Percentiles rank a stretch among this genome's conserved stretches.
phyloP scores from a whole-genome alignment of 2,888 invertebrate genomes.

The Anorthoa munda region DNA sequence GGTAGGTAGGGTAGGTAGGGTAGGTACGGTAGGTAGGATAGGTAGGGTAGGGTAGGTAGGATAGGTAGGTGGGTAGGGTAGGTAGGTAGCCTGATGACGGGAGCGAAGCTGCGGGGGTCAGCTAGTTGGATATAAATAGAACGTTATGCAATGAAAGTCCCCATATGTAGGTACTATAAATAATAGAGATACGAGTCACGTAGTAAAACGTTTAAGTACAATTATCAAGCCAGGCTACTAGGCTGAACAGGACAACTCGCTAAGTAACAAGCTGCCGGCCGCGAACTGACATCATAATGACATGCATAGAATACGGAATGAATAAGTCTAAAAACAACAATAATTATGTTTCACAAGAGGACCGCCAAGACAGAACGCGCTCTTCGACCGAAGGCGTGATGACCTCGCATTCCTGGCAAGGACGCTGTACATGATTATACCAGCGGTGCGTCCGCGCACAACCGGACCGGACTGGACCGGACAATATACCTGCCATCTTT shows the following conservation, averaged over 20 bases:
- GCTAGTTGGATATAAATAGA: constrained; percentile 32
- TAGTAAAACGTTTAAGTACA: constrained; percentile 59
- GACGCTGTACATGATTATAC: constrained; percentile 83
- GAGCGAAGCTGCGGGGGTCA: no score
- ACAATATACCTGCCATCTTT: constrained; percentile 57
- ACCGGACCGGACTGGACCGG: constrained; percentile 67
- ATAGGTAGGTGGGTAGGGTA: no score
- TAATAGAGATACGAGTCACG: constrained; percentile 39
- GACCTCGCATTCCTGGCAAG: constrained; percentile 91
- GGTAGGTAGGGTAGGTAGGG: no score
- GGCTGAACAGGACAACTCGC: constrained; percentile 61
- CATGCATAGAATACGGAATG: constrained; percentile 85
- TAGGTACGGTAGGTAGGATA: no score
- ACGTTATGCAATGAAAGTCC: constrained; percentile 29
- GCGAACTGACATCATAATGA: constrained; percentile 79
- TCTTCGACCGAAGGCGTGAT: constrained; percentile 84
- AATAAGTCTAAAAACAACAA: constrained; percentile 80
- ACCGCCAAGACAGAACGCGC: constrained; percentile 82
- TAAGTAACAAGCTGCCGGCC: constrained; percentile 74
- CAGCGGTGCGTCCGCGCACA: constrained; percentile 59
- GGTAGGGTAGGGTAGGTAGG: no score
- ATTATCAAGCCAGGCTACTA: constrained; percentile 60
- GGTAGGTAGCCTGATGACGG: no score
- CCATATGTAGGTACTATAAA: constrained; percentile 4
- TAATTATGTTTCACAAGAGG: constrained; percentile 85